These are phyloP conservation scores for Brachionus calyciflorus DNA, from an alignment of 1,140 invertebrate species.

Conservation along the genomic window DNA sequence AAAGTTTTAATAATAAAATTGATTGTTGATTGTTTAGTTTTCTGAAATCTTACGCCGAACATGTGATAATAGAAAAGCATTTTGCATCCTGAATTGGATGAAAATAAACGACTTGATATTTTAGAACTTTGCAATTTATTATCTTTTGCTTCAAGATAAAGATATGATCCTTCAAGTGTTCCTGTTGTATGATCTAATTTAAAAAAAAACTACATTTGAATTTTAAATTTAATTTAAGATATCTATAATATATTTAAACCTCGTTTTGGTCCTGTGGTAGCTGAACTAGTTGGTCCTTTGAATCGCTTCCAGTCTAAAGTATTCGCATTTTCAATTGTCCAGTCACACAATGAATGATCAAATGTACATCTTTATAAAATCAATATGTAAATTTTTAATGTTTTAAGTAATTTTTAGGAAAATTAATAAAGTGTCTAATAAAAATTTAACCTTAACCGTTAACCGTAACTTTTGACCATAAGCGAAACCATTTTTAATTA, in stretches of 20 bases:
- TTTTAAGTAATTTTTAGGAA: too few species aligned
- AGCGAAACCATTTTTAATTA: too few species aligned
- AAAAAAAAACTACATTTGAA: background rate
- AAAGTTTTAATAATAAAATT: background rate
- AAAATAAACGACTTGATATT: conserved; percentile 51
- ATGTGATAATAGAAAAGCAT: conserved; percentile 47
- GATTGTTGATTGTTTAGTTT: background rate
- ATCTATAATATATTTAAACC: background rate
- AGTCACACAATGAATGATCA: conserved; percentile 54
- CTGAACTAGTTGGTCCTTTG: conserved; percentile 9
- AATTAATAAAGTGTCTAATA: too few species aligned
- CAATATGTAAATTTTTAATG: too few species aligned
- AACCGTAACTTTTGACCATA: too few species aligned
- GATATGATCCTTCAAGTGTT: conserved; percentile 22
- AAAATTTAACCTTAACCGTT: too few species aligned
- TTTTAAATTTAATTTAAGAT: background rate
- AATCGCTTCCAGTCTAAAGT: conserved; percentile 36
- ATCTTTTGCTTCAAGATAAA: conserved; percentile 47
- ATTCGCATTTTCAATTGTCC: conserved; percentile 48
- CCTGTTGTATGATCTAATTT: conserved; percentile 46
- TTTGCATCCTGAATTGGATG: background rate
- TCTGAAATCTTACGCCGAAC: conserved; percentile 35
- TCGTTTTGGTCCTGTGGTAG: conserved; percentile 42
- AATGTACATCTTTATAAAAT: conserved; percentile 48
- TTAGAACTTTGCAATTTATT: conserved; percentile 50